Evolutionary conservation across 2,797 vertebrate species (phyloP).

Genomic region (Sebastiscus tertius): DNA sequence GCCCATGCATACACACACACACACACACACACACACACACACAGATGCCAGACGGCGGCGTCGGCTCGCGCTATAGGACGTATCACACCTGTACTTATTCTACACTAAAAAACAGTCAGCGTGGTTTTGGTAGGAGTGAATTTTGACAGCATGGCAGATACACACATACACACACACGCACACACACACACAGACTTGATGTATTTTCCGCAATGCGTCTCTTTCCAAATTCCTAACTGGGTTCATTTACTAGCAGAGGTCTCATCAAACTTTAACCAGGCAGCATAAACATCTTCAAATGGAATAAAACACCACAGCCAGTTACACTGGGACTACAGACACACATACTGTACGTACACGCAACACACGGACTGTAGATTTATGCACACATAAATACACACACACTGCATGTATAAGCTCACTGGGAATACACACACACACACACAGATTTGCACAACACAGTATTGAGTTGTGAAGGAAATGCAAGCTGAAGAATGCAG

Average conservation of each 20-base stretch:
- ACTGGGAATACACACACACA: neutral
- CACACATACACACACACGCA: neutral
- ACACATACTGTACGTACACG: neutral
- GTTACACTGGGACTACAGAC: slow-evolving; percentile 41
- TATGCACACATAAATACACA: neutral
- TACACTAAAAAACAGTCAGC: slow-evolving; percentile 15
- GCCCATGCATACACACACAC: neutral
- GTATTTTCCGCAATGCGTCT: slow-evolving; percentile 75
- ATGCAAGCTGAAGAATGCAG: neutral
- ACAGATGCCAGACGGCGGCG: neutral
- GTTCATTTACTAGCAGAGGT: slow-evolving; percentile 71
- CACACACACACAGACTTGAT: slow-evolving; percentile 28
- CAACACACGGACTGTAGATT: neutral
- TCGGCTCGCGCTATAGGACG: neutral
- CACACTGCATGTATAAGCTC: neutral
- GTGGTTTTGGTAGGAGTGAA: slow-evolving; percentile 1
- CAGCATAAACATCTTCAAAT: slow-evolving; percentile 79
- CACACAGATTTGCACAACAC: neutral
- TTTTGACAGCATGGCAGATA: slow-evolving; percentile 24
- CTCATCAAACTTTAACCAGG: slow-evolving; percentile 82
- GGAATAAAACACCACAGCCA: slow-evolving; percentile 67
- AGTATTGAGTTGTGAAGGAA: neutral
- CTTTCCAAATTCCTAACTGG: slow-evolving; percentile 62
- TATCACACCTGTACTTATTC: neutral
- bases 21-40: neutral